Conservation (phyloP, 92 coral and sea anemone genomes). For the Hydrozoanthus gracilis region DNA sequence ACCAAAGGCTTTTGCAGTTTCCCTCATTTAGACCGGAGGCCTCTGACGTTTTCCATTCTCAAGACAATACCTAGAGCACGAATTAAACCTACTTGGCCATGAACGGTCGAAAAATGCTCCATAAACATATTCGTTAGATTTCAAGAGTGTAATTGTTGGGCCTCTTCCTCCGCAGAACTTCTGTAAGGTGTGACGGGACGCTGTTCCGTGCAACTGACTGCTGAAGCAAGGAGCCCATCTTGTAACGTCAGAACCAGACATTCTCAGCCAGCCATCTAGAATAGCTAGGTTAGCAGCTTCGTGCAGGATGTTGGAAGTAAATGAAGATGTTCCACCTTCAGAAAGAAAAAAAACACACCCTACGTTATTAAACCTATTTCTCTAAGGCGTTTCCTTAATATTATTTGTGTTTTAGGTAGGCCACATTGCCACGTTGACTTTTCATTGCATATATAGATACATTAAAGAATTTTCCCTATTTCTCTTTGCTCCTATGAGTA, state of each 20-base stretch:
- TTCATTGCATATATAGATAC: no score
- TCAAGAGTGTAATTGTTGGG: conserved; percentile 4
- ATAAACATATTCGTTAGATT: conserved; percentile 10
- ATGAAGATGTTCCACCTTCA: background rate
- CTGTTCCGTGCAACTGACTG: background rate
- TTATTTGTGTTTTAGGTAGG: no score
- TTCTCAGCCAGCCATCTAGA: conserved; percentile 18
- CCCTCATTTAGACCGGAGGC: no score
- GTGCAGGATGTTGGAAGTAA: conserved; percentile 18
- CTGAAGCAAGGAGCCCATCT: conserved; percentile 13
- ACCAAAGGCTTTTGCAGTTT: background rate
- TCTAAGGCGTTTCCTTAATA: no score
- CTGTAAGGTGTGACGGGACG: background rate
- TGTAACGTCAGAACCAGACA: conserved; percentile 18
- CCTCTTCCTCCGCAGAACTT: background rate
- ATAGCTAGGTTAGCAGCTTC: background rate
- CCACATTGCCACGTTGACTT: no score
- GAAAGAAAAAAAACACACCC: background rate
- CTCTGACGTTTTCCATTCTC: no score
- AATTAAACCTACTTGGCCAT: conserved; percentile 28
- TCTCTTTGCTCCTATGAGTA: no score
- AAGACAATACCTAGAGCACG: background rate
- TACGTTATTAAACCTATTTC: no score
- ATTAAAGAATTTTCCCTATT: no score
- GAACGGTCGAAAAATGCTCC: conserved; percentile 44